Base-by-base conservation (phyloP, 2,888 invertebrate species). In the Drosophila histrio region DNA sequence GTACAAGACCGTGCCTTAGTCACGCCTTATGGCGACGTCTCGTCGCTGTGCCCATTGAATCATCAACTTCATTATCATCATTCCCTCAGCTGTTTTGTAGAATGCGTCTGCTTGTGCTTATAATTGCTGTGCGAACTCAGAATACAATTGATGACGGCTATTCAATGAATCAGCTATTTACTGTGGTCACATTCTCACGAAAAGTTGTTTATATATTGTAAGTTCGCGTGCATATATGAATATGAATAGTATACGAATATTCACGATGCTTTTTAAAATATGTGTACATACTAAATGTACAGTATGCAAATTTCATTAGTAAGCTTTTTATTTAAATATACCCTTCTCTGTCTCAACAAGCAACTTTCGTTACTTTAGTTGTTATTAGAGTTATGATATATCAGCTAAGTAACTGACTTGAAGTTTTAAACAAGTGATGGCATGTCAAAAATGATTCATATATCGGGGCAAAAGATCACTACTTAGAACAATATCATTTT, bases 51-150 rank as follows among this genome's bases (percentile, higher is more conserved):
- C 49, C 60, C 50, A 65, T 58, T 78, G 79, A 86, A 58, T 79
- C 79, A 87, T 80, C 72, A 41, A 52, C 69, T 32, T 46, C 61
- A 39, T 52, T 46, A 72, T 79, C 56, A 79, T 62, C 56, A 44
- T 66, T 19, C 15, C 63, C 62, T 71, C 69, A 71, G 61, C 53
- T 77, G 66, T 62, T 66, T 62, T 54, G 19, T 36, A 26, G 50
- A 60, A 43, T 59, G 43, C 13, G 50, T 50, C 54, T 46, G 44
- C 30, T 44, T 38, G 49, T 30, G 63, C 49, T 60, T 44, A 61
- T 67, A 83, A 88, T 80, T 83, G 70, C 66, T 88, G 70, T 88
- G 85, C 64, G 89, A 88, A 77, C 69, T 68, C 59, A 67, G 53
- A 56, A 58, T 39, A 62, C 69, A 80, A 66, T 75, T 83, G 72